phyloP scores from a whole-genome alignment of 2,888 invertebrate genomes.

The Drosophila colorata region DNA sequence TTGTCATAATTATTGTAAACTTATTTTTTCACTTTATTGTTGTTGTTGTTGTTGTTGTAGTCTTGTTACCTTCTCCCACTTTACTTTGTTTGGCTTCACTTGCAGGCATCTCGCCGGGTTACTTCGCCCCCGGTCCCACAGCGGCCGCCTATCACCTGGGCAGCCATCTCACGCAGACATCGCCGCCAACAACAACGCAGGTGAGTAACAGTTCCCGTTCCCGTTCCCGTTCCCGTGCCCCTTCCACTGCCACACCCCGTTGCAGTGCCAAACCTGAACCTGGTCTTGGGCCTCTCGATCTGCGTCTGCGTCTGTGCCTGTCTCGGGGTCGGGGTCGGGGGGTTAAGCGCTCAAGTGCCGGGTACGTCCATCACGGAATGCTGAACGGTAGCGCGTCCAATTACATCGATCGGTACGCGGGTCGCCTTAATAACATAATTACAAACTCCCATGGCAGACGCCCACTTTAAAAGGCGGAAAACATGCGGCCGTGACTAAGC shows the following conservation, averaged over 20 bases:
- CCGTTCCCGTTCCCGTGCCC: conserved; percentile 1
- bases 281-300: neutral
- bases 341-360: conserved; percentile 58
- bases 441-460: conserved; percentile 73
- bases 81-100: conserved; percentile 53
- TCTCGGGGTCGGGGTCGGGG: conserved; percentile 9
- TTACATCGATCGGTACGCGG: conserved; percentile 60
- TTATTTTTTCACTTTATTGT: conserved; percentile 25
- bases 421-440: conserved; percentile 80
- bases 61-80: conserved; percentile 31
- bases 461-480: conserved; percentile 81
- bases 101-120: conserved; percentile 85
- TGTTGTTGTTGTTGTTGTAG: conserved; percentile 9
- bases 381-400: conserved; percentile 75
- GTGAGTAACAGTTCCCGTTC: conserved; percentile 76
- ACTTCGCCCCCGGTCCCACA: conserved; percentile 85
- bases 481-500: conserved; percentile 71
- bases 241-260: neutral
- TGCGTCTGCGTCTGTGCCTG: too few relatives aligned
- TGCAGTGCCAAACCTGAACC: conserved; percentile 1
- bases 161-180: conserved; percentile 85
- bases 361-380: conserved; percentile 54
- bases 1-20: conserved; percentile 60
- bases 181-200: conserved; percentile 84
- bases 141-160: conserved; percentile 86